Evolutionary conservation across 2,113 vertebrate species (phyloP).

Genomic region (Lepidothrix coronata): DNA sequence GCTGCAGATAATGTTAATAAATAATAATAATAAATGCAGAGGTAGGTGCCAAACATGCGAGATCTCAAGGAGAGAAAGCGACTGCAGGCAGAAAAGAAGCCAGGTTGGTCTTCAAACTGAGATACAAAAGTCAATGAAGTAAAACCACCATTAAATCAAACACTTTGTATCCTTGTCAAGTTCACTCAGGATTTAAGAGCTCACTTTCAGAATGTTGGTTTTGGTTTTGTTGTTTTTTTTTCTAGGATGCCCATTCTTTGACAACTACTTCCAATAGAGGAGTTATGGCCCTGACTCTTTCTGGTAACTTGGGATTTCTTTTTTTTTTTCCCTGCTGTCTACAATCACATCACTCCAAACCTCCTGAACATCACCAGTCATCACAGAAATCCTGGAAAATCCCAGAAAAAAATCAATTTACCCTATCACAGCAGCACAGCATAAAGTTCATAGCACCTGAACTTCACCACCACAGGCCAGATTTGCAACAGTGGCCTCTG

Average conservation of each 20-base stretch:
- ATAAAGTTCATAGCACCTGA: background rate
- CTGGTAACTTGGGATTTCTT: background rate
- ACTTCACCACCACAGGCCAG: background rate
- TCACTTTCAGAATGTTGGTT: background rate
- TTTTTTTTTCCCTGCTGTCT: background rate
- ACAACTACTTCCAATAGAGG: background rate
- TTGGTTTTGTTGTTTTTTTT: background rate
- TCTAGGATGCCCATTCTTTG: background rate
- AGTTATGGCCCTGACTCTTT: background rate
- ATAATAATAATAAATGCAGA: conserved; percentile 36
- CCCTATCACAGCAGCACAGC: background rate
- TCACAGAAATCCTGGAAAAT: background rate
- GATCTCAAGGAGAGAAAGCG: background rate
- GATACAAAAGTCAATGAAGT: conserved; percentile 6
- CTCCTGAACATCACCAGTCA: background rate
- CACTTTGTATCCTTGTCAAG: background rate
- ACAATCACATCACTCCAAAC: background rate
- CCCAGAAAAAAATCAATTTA: background rate
- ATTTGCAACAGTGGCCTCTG: background rate
- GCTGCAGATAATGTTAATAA: conserved; percentile 7
- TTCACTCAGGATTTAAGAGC: background rate
- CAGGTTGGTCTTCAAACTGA: background rate
- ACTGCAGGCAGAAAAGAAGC: background rate
- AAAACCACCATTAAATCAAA: conserved; percentile 23
- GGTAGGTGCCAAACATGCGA: background rate